These are phyloP conservation scores for Serranus cabrilla DNA, from an alignment of 2,797 vertebrate species.

Conservation along the genomic window DNA sequence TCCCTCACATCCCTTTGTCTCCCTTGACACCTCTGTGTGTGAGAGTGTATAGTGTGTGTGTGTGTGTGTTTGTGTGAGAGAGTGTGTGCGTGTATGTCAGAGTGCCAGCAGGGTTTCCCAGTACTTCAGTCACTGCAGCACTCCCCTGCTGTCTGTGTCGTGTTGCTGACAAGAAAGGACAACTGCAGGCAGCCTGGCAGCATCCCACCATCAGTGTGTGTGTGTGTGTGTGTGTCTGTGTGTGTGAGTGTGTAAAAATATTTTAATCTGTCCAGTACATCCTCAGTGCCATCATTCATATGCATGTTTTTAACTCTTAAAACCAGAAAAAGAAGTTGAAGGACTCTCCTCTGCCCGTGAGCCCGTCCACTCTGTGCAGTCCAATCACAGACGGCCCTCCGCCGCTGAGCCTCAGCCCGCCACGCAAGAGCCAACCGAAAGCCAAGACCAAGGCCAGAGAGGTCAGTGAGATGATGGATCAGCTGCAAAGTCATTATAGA, in stretches of 20 bases:
- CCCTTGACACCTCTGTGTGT: slow-evolving; percentile 38
- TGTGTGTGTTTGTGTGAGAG: slow-evolving; percentile 15
- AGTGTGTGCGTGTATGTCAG: slow-evolving; percentile 51
- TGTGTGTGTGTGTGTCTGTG: slow-evolving; percentile 41
- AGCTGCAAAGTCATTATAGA: slow-evolving; percentile 27
- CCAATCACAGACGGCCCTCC: slow-evolving; percentile 84
- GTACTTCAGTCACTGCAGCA: slow-evolving; percentile 79
- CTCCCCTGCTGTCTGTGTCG: slow-evolving; percentile 78
- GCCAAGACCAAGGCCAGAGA: slow-evolving; percentile 91
- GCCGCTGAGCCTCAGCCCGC: slow-evolving; percentile 82
- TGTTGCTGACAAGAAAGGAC: slow-evolving; percentile 84
- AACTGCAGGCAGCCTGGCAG: slow-evolving; percentile 75
- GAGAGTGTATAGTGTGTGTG: slow-evolving; percentile 22
- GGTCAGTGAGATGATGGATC: slow-evolving; percentile 78
- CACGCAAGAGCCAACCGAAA: slow-evolving; percentile 89
- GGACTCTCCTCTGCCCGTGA: slow-evolving; percentile 84
- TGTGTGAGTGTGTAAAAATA: slow-evolving; percentile 12
- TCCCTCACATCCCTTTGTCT: slow-evolving; percentile 35
- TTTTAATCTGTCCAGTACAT: slow-evolving; percentile 41
- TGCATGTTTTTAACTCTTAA: slow-evolving; percentile 44
- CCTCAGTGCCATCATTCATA: slow-evolving; percentile 2
- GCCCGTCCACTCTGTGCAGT: slow-evolving; percentile 80
- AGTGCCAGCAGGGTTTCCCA: slow-evolving; percentile 77
- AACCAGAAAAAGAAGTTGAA: slow-evolving; percentile 93
- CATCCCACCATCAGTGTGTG: slow-evolving; percentile 45